A percentile compares a stretch with the other conserved stretches of the same genome.
These are phyloP conservation scores for Metacarcinus magister DNA, from an alignment of 2,888 invertebrate species.

Conservation along the genomic window DNA sequence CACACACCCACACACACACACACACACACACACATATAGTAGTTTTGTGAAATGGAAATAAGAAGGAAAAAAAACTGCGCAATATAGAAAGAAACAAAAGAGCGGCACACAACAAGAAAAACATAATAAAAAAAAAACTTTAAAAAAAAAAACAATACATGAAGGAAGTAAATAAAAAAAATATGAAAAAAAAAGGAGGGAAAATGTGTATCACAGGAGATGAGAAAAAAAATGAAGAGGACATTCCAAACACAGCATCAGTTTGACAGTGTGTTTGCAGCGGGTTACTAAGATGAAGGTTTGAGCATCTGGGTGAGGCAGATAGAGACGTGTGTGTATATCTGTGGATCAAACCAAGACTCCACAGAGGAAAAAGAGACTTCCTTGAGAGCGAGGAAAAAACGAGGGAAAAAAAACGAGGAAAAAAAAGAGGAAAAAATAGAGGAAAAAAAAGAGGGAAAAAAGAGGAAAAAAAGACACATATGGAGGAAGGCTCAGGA, in stretches of 20 bases:
- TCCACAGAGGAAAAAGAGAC: not conserved
- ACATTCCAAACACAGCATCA: not conserved
- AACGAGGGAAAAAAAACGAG: not conserved
- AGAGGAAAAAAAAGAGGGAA: not conserved
- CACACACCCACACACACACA: slow-evolving; percentile 9
- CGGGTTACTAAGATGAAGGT: not conserved
- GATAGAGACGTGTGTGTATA: not conserved
- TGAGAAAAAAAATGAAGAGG: not conserved
- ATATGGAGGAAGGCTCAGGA: not conserved
- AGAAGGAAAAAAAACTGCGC: not conserved
- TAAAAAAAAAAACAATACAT: not conserved
- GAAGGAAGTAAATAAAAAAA: not conserved
- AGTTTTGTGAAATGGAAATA: not conserved
- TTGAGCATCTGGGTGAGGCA: not conserved
- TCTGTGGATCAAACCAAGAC: slow-evolving; percentile 7
- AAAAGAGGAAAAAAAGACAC: not conserved
- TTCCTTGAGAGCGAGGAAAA: too few species aligned
- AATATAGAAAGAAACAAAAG: not conserved
- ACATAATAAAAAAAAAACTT: not conserved
- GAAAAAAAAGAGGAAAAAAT: not conserved
- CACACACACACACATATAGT: not conserved
- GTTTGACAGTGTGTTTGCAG: not conserved
- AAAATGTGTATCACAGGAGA: not conserved
- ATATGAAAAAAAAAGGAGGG: not conserved
- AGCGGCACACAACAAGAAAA: not conserved